These are phyloP conservation scores for Acrossocheilus fasciatus DNA, from an alignment of 2,797 vertebrate genomes.

Conservation along the genomic window DNA sequence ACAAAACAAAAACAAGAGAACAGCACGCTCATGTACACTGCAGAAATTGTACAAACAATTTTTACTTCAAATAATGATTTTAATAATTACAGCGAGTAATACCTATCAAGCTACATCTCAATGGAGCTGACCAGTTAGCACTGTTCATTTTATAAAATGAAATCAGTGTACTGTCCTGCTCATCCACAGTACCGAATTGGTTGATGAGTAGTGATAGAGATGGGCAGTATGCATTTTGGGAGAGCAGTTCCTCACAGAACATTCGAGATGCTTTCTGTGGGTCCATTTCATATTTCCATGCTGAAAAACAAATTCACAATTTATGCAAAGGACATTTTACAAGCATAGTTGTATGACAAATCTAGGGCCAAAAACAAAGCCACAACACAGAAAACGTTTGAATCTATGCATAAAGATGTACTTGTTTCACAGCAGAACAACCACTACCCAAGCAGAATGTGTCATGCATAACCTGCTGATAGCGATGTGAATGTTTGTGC, in stretches of 20 bases:
- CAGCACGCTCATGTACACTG: neutral
- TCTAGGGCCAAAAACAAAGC: neutral
- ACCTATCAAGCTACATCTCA: conserved; percentile 38
- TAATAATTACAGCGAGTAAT: neutral
- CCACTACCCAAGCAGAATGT: conserved; percentile 17
- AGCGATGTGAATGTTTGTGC: neutral
- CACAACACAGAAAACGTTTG: neutral
- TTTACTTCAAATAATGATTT: neutral
- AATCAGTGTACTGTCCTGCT: conserved; percentile 40
- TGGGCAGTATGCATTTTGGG: neutral
- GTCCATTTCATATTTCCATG: conserved; percentile 35
- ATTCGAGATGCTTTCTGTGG: conserved; percentile 38
- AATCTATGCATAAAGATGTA: neutral
- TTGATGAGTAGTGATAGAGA: conserved; percentile 10
- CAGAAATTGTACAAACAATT: neutral
- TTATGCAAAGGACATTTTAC: conserved; percentile 7
- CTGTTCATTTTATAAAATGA: conserved; percentile 41
- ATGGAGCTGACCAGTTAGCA: conserved; percentile 40
- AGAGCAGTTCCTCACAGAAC: conserved; percentile 31
- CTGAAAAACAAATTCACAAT: conserved; percentile 31
- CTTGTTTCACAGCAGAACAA: neutral
- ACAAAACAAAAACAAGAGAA: neutral
- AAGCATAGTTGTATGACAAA: neutral
- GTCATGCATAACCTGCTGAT: conserved; percentile 31
- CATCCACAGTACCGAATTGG: conserved; percentile 22